Evolutionary conservation across 2,113 vertebrate genomes (phyloP).

Genomic region (Microcebus tavaratra): DNA sequence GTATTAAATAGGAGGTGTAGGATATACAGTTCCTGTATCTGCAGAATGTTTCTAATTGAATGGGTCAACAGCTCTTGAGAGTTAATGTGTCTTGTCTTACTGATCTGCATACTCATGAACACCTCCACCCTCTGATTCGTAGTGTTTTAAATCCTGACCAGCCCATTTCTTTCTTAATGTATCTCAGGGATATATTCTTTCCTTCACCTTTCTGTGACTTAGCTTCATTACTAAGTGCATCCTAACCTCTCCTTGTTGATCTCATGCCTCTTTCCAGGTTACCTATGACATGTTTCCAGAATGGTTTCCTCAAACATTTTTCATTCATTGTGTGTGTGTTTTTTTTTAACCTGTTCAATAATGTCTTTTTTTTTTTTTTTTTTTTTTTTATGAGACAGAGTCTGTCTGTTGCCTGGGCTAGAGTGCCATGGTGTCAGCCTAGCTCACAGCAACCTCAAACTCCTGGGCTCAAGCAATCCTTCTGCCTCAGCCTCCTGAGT

Average conservation of each 20-base stretch:
- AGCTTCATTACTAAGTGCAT: background rate
- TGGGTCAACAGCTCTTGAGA: background rate
- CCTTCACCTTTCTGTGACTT: background rate
- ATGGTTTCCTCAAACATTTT: background rate
- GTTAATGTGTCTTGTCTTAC: background rate
- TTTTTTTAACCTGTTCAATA: background rate
- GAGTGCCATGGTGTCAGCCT: too few relatives aligned
- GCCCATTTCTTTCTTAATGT: background rate
- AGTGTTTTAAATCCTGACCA: background rate
- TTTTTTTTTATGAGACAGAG: too few relatives aligned
- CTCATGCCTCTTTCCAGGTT: background rate
- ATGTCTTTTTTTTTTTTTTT: too few relatives aligned
- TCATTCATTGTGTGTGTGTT: background rate
- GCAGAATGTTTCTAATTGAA: background rate
- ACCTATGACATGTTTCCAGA: background rate
- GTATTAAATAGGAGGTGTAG: background rate
- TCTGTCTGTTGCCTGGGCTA: too few relatives aligned
- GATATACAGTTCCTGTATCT: background rate
- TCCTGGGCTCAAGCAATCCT: too few relatives aligned
- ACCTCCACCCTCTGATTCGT: background rate
- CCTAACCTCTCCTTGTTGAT: background rate
- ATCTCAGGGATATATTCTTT: background rate
- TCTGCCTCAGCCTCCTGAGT: too few relatives aligned
- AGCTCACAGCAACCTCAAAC: too few relatives aligned
- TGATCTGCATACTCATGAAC: background rate